A percentile compares a stretch with the other conserved stretches of the same genome.
These are phyloP conservation scores for Pammene aurita DNA, from an alignment of 2,888 invertebrate species.

Conservation along the genomic window DNA sequence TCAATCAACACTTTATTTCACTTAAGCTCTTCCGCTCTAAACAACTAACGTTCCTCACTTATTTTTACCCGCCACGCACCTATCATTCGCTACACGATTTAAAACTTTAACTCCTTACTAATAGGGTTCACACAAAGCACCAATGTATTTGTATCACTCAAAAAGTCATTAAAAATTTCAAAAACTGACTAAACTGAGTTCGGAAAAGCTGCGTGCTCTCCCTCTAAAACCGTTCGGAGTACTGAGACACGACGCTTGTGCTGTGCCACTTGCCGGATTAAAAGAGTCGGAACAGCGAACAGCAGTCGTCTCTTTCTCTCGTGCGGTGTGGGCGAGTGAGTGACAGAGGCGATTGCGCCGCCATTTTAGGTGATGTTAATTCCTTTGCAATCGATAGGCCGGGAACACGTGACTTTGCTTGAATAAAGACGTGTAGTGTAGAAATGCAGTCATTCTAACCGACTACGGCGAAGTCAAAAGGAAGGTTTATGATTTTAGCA, in stretches of 20 bases:
- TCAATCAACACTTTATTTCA: background rate
- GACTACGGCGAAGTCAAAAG: too few relatives aligned
- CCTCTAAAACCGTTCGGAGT: constrained; percentile 23
- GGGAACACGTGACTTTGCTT: too few relatives aligned
- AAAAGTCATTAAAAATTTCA: background rate
- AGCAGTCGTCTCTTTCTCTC: constrained; percentile 22
- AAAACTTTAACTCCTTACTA: background rate
- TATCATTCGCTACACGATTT: background rate
- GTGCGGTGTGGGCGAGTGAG: background rate
- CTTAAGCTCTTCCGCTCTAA: background rate
- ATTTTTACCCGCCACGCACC: constrained; percentile 9
- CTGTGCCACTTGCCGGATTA: constrained; percentile 35
- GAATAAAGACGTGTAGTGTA: too few relatives aligned
- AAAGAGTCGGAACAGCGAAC: constrained; percentile 40
- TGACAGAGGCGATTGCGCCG: constrained; percentile 2
- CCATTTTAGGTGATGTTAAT: constrained; percentile 19
- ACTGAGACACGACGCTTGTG: constrained; percentile 26
- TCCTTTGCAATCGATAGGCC: constrained; percentile 16
- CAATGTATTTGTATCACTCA: background rate
- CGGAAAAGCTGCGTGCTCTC: constrained; percentile 22
- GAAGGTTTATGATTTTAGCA: too few relatives aligned
- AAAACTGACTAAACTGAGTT: constrained; percentile 2
- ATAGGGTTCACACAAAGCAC: background rate
- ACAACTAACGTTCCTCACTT: background rate
- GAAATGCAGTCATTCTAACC: too few relatives aligned